Evolutionary conservation across 1,140 invertebrate species (phyloP), one percentile per base, ranked within the genome.

Genomic region (Homarus americanus): DNA sequence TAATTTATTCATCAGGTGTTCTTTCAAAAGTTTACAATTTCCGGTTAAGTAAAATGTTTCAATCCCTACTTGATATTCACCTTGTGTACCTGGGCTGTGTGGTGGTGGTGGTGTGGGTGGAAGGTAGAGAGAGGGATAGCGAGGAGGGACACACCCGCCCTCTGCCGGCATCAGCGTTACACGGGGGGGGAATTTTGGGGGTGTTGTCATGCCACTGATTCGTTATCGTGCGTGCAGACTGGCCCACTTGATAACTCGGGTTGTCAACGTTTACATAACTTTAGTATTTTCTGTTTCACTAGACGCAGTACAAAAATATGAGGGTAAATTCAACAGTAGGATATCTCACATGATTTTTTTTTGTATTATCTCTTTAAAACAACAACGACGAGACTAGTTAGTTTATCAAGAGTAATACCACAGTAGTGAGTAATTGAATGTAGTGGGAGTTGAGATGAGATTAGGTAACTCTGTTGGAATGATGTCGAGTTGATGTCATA

Each of bases 401-500:
- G 63, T 15, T 49, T 49, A 7, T 49, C 12, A 7, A 49, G 44
- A 49, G 44, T 49, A 7, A 15, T 49, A 7, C 44, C 63, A 69
- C 28, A n/a, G 32, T 28, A 32, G 53, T 36, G 20, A 82, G 79
- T 58, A 36, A 58, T 34, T 28, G 79, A 63, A 66, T 58, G 69
- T 5, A 3, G 41, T 24, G 69, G n/a, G 9, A 69, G 17, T 72
- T n/a, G 83, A 85, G 40, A 66, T 75, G 83, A 85, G n/a, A 85
- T 75, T 85, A 85, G 83, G 83, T 85, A 85, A 85, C 83, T 36
- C 40, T 53, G 41, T 32, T 69, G 69, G 66, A 44, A 85, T 85
- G 83, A 85, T 82, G 79, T 82, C 9, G 72, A 75, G 83, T 85
- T 85, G 83, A 85, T 85, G 83, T 85, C 83, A 85, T 85, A 85